These are phyloP conservation scores for Falco berigora DNA, from an alignment of 2,797 vertebrate species.

Conservation along the genomic window DNA sequence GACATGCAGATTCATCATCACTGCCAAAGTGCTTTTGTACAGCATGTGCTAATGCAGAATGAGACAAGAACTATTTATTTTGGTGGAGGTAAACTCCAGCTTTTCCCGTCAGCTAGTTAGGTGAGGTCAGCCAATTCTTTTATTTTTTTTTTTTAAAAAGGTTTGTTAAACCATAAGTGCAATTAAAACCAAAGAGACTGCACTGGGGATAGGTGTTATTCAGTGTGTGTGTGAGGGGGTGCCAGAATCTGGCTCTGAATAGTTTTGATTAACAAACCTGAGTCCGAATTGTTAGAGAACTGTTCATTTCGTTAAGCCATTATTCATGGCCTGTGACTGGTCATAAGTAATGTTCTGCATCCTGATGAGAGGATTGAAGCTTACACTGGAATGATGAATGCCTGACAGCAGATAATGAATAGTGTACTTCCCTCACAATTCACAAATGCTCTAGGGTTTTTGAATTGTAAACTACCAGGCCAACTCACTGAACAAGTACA, in stretches of 20 bases:
- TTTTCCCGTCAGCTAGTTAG: not conserved
- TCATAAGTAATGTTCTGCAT: slow-evolving; percentile 62
- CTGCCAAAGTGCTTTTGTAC: not conserved
- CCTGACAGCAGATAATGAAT: slow-evolving; percentile 64
- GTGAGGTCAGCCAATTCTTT: not conserved
- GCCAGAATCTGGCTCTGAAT: slow-evolving; percentile 34
- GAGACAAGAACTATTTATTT: not conserved
- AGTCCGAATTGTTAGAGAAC: slow-evolving; percentile 28
- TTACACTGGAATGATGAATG: slow-evolving; percentile 50
- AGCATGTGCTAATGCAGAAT: not conserved
- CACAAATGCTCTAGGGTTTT: slow-evolving; percentile 41
- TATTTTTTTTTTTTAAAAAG: too few species aligned
- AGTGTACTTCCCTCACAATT: slow-evolving; percentile 54
- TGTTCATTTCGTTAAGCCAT: slow-evolving; percentile 62
- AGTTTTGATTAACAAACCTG: slow-evolving; percentile 55
- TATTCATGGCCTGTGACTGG: slow-evolving; percentile 58
- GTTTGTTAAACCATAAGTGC: not conserved
- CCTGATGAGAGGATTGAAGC: slow-evolving; percentile 60
- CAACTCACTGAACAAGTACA: slow-evolving; percentile 23
- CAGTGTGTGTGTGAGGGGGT: not conserved
- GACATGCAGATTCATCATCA: not conserved
- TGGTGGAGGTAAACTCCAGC: not conserved
- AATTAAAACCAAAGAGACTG: not conserved
- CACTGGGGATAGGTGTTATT: not conserved
- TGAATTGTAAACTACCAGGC: slow-evolving; percentile 47